phyloP scores from a whole-genome alignment of 2,888 invertebrate species.

The Phlogophora meticulosa region DNA sequence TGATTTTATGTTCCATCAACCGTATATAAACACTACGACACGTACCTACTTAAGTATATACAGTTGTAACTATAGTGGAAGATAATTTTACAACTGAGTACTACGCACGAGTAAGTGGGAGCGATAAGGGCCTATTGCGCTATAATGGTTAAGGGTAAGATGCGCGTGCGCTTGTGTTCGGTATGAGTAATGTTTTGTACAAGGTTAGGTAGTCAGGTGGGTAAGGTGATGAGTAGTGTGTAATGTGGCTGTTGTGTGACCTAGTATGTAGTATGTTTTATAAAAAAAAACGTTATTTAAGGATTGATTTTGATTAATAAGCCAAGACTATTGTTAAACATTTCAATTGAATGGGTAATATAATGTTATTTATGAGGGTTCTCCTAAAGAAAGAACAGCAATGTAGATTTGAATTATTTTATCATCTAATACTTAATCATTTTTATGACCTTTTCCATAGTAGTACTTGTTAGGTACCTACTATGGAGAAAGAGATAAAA shows the following conservation, averaged over 20 bases:
- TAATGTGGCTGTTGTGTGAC: background rate
- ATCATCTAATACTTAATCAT: too few species aligned
- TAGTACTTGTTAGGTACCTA: too few species aligned
- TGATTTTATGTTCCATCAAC: background rate
- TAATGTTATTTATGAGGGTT: too few species aligned
- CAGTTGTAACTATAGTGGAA: slow-evolving; percentile 31
- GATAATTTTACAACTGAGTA: slow-evolving; percentile 81
- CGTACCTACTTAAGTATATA: slow-evolving; percentile 8
- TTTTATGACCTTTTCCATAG: too few species aligned
- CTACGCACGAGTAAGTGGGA: slow-evolving; percentile 68
- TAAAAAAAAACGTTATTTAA: too few species aligned
- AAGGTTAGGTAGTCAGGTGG: slow-evolving; percentile 22
- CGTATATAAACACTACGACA: slow-evolving; percentile 6
- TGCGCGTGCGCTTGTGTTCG: background rate
- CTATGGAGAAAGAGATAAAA: too few species aligned
- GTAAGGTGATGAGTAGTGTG: background rate
- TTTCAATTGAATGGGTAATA: too few species aligned
- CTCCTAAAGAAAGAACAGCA: too few species aligned
- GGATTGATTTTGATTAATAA: too few species aligned
- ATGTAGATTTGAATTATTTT: too few species aligned
- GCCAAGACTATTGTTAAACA: too few species aligned
- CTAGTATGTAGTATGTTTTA: too few species aligned
- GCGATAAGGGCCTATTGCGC: slow-evolving; percentile 74
- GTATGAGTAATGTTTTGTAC: slow-evolving; percentile 30
- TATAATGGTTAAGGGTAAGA: slow-evolving; percentile 61